Percentiles rank a stretch among this genome's conserved stretches.
These are phyloP conservation scores for Perccottus glenii DNA, from an alignment of 2,113 vertebrate species.

Conservation along the genomic window DNA sequence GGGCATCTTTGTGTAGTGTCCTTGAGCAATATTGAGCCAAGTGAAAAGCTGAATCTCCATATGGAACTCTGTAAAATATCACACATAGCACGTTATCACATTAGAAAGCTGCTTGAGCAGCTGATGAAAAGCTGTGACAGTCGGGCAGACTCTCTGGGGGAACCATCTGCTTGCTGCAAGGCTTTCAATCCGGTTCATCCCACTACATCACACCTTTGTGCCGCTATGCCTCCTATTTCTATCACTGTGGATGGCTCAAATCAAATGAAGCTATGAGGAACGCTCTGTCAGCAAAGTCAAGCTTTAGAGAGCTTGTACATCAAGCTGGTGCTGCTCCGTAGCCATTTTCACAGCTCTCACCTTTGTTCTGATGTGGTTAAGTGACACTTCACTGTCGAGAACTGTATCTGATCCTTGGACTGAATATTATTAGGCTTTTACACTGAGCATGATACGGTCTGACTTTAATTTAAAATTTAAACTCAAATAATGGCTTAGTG, in stretches of 20 bases:
- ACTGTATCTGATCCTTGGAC: slow-evolving; percentile 10
- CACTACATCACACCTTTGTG: slow-evolving; percentile 21
- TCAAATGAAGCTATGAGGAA: background rate
- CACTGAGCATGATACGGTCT: slow-evolving; percentile 4
- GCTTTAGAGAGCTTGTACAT: background rate
- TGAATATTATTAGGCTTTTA: slow-evolving; percentile 8
- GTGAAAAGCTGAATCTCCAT: slow-evolving; percentile 30
- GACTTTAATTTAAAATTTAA: slow-evolving; percentile 12
- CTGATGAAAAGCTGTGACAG: slow-evolving; percentile 39
- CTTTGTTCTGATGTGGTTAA: slow-evolving; percentile 1
- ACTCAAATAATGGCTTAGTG: background rate
- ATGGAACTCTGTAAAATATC: slow-evolving; percentile 34
- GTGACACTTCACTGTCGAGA: slow-evolving; percentile 22
- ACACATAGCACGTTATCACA: slow-evolving; percentile 37
- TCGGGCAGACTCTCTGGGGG: slow-evolving; percentile 21
- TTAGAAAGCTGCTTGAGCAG: slow-evolving; percentile 41
- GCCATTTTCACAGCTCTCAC: slow-evolving; percentile 1
- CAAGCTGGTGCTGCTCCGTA: background rate
- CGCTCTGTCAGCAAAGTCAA: background rate
- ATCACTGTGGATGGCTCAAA: background rate
- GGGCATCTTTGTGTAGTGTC: slow-evolving; percentile 14
- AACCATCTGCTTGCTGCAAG: slow-evolving; percentile 41
- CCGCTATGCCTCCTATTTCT: slow-evolving; percentile 5
- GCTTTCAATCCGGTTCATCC: slow-evolving; percentile 21
- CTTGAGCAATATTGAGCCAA: slow-evolving; percentile 26